phyloP scores from a whole-genome alignment of 2,888 invertebrate species.

The Drosophila demipolita region DNA sequence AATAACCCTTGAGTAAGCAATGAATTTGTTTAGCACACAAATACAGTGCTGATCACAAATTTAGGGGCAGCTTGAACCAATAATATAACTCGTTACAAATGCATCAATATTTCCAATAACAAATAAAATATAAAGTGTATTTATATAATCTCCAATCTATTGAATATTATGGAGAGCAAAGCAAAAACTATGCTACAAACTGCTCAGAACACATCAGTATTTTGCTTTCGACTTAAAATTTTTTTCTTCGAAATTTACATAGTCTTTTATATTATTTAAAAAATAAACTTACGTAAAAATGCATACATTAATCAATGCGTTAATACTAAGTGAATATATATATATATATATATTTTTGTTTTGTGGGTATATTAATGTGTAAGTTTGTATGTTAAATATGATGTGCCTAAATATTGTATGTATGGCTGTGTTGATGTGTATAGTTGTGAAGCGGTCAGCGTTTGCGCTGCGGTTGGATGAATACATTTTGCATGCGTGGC shows the following conservation, averaged over 20 bases:
- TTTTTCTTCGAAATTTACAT: background rate
- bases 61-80: background rate
- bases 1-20: constrained; percentile 22
- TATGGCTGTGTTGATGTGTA: constrained; percentile 9
- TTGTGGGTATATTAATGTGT: too few relatives aligned
- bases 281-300: background rate
- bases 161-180: background rate
- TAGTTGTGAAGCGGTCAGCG: constrained; percentile 37
- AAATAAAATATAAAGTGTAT: background rate
- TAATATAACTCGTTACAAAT: background rate
- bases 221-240: background rate
- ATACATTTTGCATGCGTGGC: constrained; percentile 82
- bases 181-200: background rate
- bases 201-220: background rate
- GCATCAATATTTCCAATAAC: background rate
- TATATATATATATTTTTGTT: background rate
- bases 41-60: background rate
- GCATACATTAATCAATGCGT: background rate
- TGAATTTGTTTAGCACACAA: background rate
- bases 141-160: background rate
- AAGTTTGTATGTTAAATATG: background rate
- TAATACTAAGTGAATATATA: background rate
- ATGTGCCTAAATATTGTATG: constrained; percentile 1
- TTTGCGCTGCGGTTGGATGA: constrained; percentile 70
- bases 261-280: background rate